These are phyloP conservation scores for Aricia agestis DNA, from an alignment of 1,140 invertebrate species.

Conservation along the genomic window DNA sequence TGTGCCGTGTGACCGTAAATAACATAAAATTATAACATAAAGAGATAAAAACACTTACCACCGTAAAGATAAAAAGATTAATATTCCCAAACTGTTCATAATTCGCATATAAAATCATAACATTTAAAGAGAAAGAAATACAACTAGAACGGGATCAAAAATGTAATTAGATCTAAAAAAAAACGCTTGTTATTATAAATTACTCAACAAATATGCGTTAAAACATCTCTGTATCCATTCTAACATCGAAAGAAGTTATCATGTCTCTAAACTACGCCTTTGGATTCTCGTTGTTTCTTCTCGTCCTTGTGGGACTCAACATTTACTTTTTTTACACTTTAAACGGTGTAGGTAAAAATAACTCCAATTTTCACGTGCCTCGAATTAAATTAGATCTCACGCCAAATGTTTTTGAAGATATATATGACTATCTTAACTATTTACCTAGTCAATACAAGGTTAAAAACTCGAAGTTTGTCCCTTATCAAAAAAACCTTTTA, in stretches of 20 bases:
- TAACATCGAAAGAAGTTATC: conserved; percentile 25
- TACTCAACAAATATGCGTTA: not conserved
- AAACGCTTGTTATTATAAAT: not conserved
- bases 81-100: no score
- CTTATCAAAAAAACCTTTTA: conserved; percentile 46
- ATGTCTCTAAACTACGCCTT: conserved; percentile 68
- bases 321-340: conserved; percentile 66
- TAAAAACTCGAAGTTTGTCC: conserved; percentile 49
- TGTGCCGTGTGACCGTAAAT: no score
- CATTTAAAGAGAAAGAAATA: not conserved
- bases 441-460: conserved; percentile 55
- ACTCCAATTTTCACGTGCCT: conserved; percentile 41
- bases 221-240: not conserved
- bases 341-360: conserved; percentile 43
- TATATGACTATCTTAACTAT: conserved; percentile 56
- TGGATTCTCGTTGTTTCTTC: conserved; percentile 57
- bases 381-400: conserved; percentile 45
- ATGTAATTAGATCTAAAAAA: not conserved
- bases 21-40: no score
- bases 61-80: no score
- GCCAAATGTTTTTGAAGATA: conserved; percentile 53
- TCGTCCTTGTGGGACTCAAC: conserved; percentile 57
- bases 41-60: no score
- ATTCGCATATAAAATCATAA: no score
- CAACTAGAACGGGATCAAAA: not conserved